A percentile compares a stretch with the other conserved stretches of the same genome.
Evolutionary conservation across 2,797 vertebrate species (phyloP).

Genomic region (Gymnoscopelus braueri): DNA sequence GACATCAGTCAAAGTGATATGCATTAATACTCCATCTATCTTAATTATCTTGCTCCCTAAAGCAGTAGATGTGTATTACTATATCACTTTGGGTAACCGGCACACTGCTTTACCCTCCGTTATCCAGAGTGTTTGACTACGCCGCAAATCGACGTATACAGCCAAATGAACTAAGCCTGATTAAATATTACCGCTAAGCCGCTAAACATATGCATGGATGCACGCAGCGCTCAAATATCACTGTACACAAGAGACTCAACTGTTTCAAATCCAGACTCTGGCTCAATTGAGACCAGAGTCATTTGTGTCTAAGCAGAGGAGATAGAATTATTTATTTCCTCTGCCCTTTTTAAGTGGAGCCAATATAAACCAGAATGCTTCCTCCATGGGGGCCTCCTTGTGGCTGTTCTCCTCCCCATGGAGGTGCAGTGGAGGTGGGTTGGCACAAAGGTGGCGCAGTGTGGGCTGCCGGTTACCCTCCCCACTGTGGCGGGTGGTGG

Average conservation of each 20-base stretch:
- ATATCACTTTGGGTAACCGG: slow-evolving; percentile 98
- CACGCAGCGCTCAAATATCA: neutral
- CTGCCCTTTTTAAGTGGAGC: slow-evolving; percentile 29
- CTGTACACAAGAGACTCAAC: slow-evolving; percentile 8
- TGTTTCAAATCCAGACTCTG: slow-evolving; percentile 27
- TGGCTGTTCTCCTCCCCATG: slow-evolving; percentile 21
- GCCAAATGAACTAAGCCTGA: slow-evolving; percentile 16
- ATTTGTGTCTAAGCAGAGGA: slow-evolving; percentile 4
- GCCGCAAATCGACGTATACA: neutral
- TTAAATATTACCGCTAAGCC: slow-evolving; percentile 5
- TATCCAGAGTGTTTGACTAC: slow-evolving; percentile 19
- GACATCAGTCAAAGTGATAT: slow-evolving; percentile 88
- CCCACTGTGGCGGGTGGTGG: slow-evolving; percentile 60
- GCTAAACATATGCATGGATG: neutral
- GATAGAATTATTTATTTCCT: slow-evolving; percentile 1
- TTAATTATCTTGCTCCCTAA: slow-evolving; percentile 80
- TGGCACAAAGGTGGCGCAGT: slow-evolving; percentile 69
- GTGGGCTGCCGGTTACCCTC: slow-evolving; percentile 92
- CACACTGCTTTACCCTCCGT: slow-evolving; percentile 84
- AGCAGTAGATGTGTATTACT: slow-evolving; percentile 97
- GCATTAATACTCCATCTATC: slow-evolving; percentile 94
- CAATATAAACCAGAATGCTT: slow-evolving; percentile 11
- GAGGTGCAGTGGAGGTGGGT: slow-evolving; percentile 30
- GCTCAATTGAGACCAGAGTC: slow-evolving; percentile 13
- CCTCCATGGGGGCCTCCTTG: neutral